Evolutionary conservation across 2,797 vertebrate genomes (phyloP).

Genomic region (Danio aesculapii): DNA sequence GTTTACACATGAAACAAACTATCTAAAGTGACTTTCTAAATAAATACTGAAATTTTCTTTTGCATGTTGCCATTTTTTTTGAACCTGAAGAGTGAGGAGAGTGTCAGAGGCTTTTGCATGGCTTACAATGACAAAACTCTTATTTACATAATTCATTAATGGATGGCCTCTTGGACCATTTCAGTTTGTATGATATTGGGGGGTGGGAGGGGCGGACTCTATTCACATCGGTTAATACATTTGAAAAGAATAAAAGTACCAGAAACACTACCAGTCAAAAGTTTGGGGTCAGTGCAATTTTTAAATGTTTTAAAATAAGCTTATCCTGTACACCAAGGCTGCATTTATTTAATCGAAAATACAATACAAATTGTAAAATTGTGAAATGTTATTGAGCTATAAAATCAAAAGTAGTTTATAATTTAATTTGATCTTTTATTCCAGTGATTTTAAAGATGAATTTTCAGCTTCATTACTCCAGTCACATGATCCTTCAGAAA

Average conservation of each 20-base stretch:
- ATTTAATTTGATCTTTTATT: no score
- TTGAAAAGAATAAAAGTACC: not conserved
- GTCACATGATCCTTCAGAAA: no score
- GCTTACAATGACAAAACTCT: constrained; percentile 57
- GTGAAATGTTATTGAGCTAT: no score
- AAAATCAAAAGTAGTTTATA: no score
- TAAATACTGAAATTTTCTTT: constrained; percentile 34
- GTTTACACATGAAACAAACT: not conserved
- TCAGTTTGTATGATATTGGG: constrained; percentile 3
- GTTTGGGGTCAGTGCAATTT: no score
- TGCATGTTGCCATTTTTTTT: constrained; percentile 52
- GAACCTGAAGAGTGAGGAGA: constrained; percentile 44
- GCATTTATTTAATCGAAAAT: no score
- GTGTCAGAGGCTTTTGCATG: constrained; percentile 65
- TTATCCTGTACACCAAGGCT: no score
- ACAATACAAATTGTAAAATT: no score
- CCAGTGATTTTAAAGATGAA: no score
- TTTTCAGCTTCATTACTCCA: no score
- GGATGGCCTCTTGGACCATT: constrained; percentile 12
- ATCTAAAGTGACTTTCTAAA: constrained; percentile 11
- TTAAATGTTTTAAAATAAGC: no score
- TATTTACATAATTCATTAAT: constrained; percentile 65
- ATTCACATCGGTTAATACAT: not conserved
- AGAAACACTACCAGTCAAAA: no score
- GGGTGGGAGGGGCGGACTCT: not conserved